Percentiles rank a stretch among this genome's conserved stretches.
phyloP scores from a whole-genome alignment of 2,888 invertebrate species.

The Dioctria rufipes region DNA sequence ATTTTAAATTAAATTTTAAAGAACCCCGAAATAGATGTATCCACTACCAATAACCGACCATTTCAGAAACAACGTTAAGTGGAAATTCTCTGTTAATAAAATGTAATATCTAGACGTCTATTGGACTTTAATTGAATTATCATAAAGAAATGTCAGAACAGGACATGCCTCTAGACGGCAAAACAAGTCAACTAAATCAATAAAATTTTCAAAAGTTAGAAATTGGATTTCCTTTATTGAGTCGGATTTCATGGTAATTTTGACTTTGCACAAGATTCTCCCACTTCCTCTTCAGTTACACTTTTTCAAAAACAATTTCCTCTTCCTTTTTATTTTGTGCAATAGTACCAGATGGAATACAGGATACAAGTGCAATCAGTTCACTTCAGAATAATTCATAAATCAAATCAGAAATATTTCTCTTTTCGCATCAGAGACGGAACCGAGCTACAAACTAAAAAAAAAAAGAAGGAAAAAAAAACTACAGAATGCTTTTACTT shows the following conservation, averaged over 20 bases:
- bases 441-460: neutral
- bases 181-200: neutral
- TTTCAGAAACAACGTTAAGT: neutral
- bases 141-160: neutral
- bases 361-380: conserved; percentile 37
- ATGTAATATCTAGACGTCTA: neutral
- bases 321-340: neutral
- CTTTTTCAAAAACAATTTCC: neutral
- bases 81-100: neutral
- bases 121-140: neutral
- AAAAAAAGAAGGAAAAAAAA: neutral
- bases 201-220: conserved; percentile 1
- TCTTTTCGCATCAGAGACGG: conserved; percentile 16
- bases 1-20: conserved; percentile 15
- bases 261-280: neutral
- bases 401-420: conserved; percentile 47
- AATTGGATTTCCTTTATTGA: conserved; percentile 36
- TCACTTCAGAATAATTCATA: conserved; percentile 38
- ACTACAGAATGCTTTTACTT: neutral
- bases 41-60: neutral
- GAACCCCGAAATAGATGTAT: conserved; percentile 4
- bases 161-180: neutral
- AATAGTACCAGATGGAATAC: neutral
- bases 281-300: neutral
- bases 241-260: conserved; percentile 24